Evolutionary conservation across 2,888 invertebrate genomes (phyloP), one percentile per base, ranked within the genome.

Genomic region (Mystacides longicornis): DNA sequence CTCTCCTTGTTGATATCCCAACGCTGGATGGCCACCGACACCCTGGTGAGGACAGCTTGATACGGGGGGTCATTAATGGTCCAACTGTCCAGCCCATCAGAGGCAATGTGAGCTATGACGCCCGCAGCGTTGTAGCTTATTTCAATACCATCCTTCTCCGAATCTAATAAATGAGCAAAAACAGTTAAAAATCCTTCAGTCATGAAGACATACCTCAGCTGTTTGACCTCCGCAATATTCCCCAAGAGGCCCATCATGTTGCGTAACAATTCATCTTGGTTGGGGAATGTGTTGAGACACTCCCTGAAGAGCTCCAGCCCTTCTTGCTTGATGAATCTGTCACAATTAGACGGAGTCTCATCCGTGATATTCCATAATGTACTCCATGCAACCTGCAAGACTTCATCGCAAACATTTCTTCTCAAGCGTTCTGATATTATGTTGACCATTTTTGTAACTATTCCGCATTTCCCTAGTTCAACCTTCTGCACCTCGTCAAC

Each of bases 361-460:
- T 98, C 97, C 27, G 91, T 89, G 63, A 92, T 90, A 73, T 97
- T 98, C 97, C 97, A 98, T 89, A 98, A 90, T n/a, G 95, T 94
- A 56, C 95, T 95, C 98, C 98, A 98, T 2, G 96, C 93, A 16
- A 95, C 93, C 74, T 97, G 96, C 74, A 98, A 81, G 18, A 96
- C 93, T 70, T 98, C 97, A 70, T 98, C 97, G 68, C 93, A 95
- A 42, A 87, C 75, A 55, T 81, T 81, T 33, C 85, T 78, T 56
- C 83, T 81, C 57, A 94, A 76, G 50, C 94, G 84, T 66, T 89
- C 86, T 53, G 85, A 81, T 59, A 98, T 95, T 64, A 97, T 79
- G 64, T 83, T 82, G 65, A 97, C 73, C 93, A 98, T 95, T 73
- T 83, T 86, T 71, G 80, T 79, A 65, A 91, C 89, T 47, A 93